Percentiles rank a stretch among this genome's conserved stretches.
Conservation (phyloP, 2,797 vertebrate species). For the Acomys russatus region DNA sequence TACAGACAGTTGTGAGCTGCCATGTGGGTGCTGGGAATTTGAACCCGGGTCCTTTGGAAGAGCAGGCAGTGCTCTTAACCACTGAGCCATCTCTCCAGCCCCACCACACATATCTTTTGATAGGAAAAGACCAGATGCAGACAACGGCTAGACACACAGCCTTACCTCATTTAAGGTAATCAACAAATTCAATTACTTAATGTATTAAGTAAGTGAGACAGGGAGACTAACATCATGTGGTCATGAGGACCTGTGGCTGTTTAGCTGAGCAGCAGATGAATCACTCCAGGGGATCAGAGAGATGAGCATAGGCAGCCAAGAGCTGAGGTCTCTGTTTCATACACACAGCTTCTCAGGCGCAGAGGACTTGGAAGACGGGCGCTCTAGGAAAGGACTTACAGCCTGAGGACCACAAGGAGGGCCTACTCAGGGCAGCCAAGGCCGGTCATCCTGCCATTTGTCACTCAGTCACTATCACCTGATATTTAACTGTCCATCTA, state of each 20-base stretch:
- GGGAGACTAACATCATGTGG: background rate
- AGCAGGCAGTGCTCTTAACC: no score
- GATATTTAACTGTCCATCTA: background rate
- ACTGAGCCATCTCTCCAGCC: no score
- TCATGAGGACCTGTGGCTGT: background rate
- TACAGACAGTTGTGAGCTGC: no score
- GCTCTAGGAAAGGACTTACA: background rate
- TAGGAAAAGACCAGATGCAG: background rate
- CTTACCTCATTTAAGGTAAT: slow-evolving; percentile 10
- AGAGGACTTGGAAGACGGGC: background rate
- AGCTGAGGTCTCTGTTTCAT: background rate
- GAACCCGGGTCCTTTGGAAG: no score
- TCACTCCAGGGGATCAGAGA: slow-evolving; percentile 42
- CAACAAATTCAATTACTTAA: slow-evolving; percentile 48
- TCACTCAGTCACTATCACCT: background rate
- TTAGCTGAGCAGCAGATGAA: background rate
- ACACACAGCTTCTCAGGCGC: background rate
- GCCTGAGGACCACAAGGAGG: background rate
- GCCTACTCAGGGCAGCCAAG: background rate
- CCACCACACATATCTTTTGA: background rate
- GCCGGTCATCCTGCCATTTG: background rate
- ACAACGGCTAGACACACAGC: background rate
- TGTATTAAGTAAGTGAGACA: slow-evolving; percentile 29
- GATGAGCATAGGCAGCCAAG: background rate
- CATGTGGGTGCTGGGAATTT: no score